Conservation (phyloP, 2,797 vertebrate genomes). For the Hypotaenidia okinawae region DNA sequence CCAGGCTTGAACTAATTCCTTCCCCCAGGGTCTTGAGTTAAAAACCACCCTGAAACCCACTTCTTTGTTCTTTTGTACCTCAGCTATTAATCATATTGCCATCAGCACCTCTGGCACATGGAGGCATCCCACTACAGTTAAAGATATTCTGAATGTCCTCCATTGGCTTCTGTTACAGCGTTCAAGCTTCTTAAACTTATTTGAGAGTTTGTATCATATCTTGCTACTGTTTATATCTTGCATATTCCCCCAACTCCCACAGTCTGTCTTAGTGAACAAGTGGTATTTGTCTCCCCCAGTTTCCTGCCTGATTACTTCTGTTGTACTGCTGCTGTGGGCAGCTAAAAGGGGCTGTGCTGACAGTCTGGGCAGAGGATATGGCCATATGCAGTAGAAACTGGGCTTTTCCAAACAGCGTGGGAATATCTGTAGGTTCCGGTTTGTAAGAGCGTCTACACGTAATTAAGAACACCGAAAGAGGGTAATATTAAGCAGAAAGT, state of each 20-base stretch:
- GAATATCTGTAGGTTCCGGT: not conserved
- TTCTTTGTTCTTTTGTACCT: constrained; percentile 44
- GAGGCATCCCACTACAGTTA: not conserved
- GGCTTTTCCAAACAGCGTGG: not conserved
- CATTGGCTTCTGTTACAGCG: not conserved
- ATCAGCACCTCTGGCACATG: not conserved
- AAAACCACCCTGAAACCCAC: constrained; percentile 46
- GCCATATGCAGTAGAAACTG: not conserved
- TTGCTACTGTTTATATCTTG: not conserved
- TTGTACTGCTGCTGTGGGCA: rapidly evolving
- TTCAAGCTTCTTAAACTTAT: not conserved
- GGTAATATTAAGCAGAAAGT: not conserved
- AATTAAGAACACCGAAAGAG: not conserved
- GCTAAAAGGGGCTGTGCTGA: not conserved
- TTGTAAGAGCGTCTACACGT: not conserved
- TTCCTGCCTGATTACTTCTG: not conserved
- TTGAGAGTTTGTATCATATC: not conserved
- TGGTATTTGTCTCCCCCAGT: not conserved
- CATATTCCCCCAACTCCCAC: not conserved
- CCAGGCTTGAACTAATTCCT: constrained; percentile 62
- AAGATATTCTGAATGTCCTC: not conserved
- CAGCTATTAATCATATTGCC: constrained; percentile 35
- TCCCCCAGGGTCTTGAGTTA: constrained; percentile 46
- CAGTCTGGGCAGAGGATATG: not conserved
- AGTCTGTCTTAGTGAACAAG: not conserved